Percentiles rank a stretch among this genome's conserved stretches.
Evolutionary conservation across 2,113 vertebrate species (phyloP).

Genomic region (Nothoprocta pentlandii): DNA sequence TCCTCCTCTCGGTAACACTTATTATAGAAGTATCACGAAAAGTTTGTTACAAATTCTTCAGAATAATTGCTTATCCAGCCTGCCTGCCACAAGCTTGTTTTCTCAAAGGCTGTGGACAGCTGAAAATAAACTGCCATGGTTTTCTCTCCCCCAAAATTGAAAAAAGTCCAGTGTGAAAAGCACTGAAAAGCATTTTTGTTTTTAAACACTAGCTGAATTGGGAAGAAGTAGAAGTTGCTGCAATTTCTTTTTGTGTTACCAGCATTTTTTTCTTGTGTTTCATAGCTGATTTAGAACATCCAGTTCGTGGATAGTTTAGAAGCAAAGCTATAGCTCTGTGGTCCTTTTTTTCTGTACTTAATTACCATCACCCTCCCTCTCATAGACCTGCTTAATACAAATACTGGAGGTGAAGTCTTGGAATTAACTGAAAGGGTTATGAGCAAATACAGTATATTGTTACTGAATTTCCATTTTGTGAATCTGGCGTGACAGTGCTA

Average conservation of each 20-base stretch:
- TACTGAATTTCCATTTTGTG: neutral
- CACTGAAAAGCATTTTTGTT: neutral
- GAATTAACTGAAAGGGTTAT: neutral
- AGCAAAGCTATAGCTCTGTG: neutral
- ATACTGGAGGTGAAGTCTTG: neutral
- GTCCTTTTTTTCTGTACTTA: neutral
- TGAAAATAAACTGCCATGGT: neutral
- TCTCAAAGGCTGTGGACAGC: neutral
- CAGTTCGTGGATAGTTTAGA: neutral
- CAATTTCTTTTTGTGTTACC: neutral
- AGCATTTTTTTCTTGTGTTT: neutral
- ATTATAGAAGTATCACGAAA: neutral
- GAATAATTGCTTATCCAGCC: neutral
- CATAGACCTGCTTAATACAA: fast-evolving
- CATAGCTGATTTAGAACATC: neutral
- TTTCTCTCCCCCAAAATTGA: neutral
- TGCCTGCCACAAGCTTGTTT: neutral
- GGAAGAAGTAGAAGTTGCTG: neutral
- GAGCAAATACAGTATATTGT: neutral
- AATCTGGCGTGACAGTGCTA: neutral
- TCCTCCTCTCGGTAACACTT: neutral
- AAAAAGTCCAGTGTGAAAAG: neutral
- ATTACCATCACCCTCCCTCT: neutral
- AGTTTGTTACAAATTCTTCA: neutral
- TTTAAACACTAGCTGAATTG: neutral